Conservation (phyloP, 2,888 invertebrate species). For the Scaptodrosophila latifasciaeformis region DNA sequence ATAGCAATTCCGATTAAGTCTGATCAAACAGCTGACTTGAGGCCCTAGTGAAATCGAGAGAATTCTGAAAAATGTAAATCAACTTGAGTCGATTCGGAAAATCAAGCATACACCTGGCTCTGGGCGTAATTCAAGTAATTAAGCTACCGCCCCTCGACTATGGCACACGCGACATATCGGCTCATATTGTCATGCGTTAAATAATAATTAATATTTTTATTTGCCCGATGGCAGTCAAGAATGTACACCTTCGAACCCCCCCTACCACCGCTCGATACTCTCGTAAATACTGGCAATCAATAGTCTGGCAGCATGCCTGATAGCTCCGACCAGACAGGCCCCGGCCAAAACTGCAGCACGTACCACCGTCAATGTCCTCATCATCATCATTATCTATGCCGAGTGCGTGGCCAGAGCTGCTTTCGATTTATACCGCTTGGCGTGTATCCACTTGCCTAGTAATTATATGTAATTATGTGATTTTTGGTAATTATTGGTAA, state of each 20-base stretch:
- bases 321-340: not conserved
- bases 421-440: slow-evolving; percentile 11
- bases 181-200: slow-evolving; percentile 34
- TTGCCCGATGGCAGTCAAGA: not conserved
- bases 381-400: slow-evolving; percentile 39
- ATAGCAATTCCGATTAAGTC: too few relatives aligned
- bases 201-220: slow-evolving; percentile 52
- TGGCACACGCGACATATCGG: slow-evolving; percentile 25
- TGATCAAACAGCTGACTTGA: too few relatives aligned
- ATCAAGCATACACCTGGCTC: too few relatives aligned
- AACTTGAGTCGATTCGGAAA: too few relatives aligned
- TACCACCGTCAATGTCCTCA: not conserved
- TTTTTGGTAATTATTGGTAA: slow-evolving; percentile 64
- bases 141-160: slow-evolving; percentile 16
- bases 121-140: slow-evolving; percentile 56
- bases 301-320: not conserved
- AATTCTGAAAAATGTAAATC: too few relatives aligned
- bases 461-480: slow-evolving; percentile 64
- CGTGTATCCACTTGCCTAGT: slow-evolving; percentile 4
- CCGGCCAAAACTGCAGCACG: not conserved
- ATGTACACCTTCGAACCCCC: too few relatives aligned
- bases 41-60: too few relatives aligned
- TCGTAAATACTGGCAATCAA: slow-evolving; percentile 13
- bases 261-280: too few relatives aligned
- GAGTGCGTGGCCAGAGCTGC: slow-evolving; percentile 23